Evolutionary conservation across 2,888 invertebrate species (phyloP), one percentile per base, ranked within the genome.

Genomic region (Odontothrips loti): DNA sequence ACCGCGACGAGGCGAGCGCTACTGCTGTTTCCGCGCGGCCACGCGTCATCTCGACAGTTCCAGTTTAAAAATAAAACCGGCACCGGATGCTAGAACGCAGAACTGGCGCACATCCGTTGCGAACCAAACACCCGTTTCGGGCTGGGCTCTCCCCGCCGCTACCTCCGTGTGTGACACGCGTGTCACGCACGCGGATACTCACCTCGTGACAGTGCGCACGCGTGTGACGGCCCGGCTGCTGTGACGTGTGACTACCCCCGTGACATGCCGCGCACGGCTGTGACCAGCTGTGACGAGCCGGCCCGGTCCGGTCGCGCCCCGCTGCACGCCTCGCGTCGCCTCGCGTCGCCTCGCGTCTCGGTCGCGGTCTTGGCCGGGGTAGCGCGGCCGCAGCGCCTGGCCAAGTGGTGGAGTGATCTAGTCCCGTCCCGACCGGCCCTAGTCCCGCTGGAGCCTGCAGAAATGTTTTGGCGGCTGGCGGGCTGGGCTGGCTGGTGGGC

Each of bases 401-500:
- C 27, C 23, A 12, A 75, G 68, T 27, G 23, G 23, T 12, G 27
- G 27, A 23, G 12, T 6, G 23, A 27, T 12, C 68, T 27, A 9
- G 68, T 12, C 23, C 68, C 11, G n/a, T 23, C 68, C 23, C 23
- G 68, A 68, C 9, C 68, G 68, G n/a, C 23, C 68, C 23, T 23
- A 12, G 68, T 12, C 12, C 10, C 68, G 68, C 51, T 20, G 23
- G 23, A 23, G 12, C 68, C 23, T 10, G 68, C 68, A 75, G 68
- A 75, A 75, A 75, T 75, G 68, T 75, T 75, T 75, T 75, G 68
- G 68, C 68, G 68, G 68, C 23, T 20, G 9, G 23, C n/a, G 11
- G 68, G 23, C 68, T n/a, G 68, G 27, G 10, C 27, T 23, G 68
- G 27, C 68, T 0, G 68, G 27, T 27, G 12, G 68, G 68, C 68